phyloP scores from a whole-genome alignment of 2,113 vertebrate genomes.

The Rhegmatorhina hoffmannsi region DNA sequence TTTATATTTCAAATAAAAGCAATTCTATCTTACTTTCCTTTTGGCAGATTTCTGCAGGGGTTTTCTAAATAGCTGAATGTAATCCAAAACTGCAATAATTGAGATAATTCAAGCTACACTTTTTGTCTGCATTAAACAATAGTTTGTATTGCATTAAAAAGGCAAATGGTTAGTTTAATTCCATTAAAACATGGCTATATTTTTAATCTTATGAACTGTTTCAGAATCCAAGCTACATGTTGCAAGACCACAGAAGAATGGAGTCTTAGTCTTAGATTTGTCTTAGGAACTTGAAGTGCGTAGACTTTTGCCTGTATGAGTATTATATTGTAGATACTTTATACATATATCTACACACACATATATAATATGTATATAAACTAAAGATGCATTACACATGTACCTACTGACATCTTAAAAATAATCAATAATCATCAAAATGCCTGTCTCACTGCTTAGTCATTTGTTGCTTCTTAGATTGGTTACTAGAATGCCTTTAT shows the following conservation, averaged over 20 bases:
- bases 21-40: conserved; percentile 21
- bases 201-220: not conserved
- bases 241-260: not conserved
- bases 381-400: not conserved
- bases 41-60: conserved; percentile 3
- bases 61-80: conserved; percentile 7
- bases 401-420: not conserved
- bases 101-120: conserved; percentile 13
- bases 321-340: not conserved
- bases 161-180: not conserved
- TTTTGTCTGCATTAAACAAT: not conserved
- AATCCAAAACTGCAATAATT: conserved; percentile 34
- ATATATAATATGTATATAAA: not conserved
- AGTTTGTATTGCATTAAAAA: conserved; percentile 9
- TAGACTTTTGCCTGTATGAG: not conserved
- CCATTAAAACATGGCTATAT: not conserved
- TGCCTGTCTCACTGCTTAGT: not conserved
- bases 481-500: not conserved
- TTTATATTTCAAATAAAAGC: conserved; percentile 57
- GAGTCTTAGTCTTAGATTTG: not conserved
- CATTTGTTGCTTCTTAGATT: not conserved
- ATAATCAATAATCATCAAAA: not conserved
- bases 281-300: not conserved
- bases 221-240: not conserved
- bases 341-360: not conserved